A percentile compares a stretch with the other conserved stretches of the same genome.
phyloP scores from a whole-genome alignment of 2,888 invertebrate species.

The Entomobrya proxima region DNA sequence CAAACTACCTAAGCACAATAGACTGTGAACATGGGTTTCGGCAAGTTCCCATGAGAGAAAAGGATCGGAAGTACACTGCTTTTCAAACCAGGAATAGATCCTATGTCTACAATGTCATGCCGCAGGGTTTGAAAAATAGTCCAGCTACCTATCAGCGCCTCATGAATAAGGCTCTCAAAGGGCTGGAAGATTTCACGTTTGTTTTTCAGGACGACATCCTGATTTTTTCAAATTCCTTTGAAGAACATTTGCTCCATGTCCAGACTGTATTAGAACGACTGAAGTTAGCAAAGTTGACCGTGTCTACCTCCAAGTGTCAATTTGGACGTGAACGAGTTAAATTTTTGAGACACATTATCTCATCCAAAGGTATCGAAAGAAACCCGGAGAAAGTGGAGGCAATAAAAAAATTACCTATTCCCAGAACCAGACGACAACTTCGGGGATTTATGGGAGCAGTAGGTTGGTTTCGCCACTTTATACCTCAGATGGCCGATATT shows the following conservation, averaged over 20 bases:
- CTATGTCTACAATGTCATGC: slow-evolving; percentile 50
- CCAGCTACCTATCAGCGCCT: slow-evolving; percentile 50
- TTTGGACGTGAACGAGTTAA: slow-evolving; percentile 57
- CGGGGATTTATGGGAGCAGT: slow-evolving; percentile 74
- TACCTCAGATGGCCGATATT: slow-evolving; percentile 68
- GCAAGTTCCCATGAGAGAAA: slow-evolving; percentile 41
- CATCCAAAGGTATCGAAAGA: slow-evolving; percentile 62
- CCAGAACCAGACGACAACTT: slow-evolving; percentile 57
- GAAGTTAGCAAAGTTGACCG: slow-evolving; percentile 66
- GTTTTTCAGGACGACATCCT: slow-evolving; percentile 51
- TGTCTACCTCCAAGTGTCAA: slow-evolving; percentile 68
- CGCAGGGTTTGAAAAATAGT: slow-evolving; percentile 60
- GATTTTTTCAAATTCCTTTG: slow-evolving; percentile 42
- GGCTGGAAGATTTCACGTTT: slow-evolving; percentile 8
- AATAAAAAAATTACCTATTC: slow-evolving; percentile 70
- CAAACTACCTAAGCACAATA: slow-evolving; percentile 22
- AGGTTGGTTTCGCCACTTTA: slow-evolving; percentile 74
- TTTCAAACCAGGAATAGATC: slow-evolving; percentile 41
- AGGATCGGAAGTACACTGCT: slow-evolving; percentile 39
- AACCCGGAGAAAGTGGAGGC: slow-evolving; percentile 69
- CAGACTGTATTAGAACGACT: slow-evolving; percentile 68
- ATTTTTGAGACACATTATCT: slow-evolving; percentile 70
- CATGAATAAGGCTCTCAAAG: slow-evolving; percentile 55
- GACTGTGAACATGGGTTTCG: slow-evolving; percentile 51
- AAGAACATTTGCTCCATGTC: slow-evolving; percentile 67